phyloP scores from a whole-genome alignment of 2,113 vertebrate species.

The Numida meleagris region DNA sequence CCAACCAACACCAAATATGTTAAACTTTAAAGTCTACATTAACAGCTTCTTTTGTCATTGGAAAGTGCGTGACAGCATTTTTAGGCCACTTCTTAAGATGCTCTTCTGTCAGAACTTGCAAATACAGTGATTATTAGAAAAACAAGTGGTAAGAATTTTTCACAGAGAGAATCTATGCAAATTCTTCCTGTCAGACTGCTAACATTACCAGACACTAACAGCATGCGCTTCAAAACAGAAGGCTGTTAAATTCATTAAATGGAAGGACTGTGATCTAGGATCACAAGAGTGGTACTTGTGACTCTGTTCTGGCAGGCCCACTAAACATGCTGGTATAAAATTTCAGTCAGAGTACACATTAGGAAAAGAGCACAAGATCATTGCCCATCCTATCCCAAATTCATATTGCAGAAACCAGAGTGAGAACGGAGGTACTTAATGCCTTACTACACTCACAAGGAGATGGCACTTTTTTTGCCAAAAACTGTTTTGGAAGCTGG shows the following conservation, averaged over 20 bases:
- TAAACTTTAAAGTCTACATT: not conserved
- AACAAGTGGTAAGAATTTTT: not conserved
- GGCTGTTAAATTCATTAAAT: not conserved
- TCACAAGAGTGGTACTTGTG: not conserved
- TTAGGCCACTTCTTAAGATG: not conserved
- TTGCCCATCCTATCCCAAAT: not conserved
- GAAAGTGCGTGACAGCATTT: not conserved
- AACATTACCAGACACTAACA: not conserved
- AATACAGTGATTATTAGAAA: not conserved
- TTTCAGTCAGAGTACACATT: not conserved
- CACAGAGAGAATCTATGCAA: not conserved
- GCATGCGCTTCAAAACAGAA: not conserved
- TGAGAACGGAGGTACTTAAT: not conserved
- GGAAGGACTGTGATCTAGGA: not conserved
- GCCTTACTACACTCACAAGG: not conserved
- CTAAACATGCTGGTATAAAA: not conserved
- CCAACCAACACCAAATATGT: not conserved
- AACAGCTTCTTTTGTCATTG: not conserved
- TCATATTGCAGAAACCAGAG: not conserved
- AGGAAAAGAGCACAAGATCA: not conserved
- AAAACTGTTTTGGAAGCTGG: not conserved
- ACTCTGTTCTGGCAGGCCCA: not conserved
- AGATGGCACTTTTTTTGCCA: not conserved
- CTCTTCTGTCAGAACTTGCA: not conserved
- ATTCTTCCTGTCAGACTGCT: not conserved